Evolutionary conservation across 1,140 invertebrate species (phyloP).

Genomic region (Drosophila suzukii): DNA sequence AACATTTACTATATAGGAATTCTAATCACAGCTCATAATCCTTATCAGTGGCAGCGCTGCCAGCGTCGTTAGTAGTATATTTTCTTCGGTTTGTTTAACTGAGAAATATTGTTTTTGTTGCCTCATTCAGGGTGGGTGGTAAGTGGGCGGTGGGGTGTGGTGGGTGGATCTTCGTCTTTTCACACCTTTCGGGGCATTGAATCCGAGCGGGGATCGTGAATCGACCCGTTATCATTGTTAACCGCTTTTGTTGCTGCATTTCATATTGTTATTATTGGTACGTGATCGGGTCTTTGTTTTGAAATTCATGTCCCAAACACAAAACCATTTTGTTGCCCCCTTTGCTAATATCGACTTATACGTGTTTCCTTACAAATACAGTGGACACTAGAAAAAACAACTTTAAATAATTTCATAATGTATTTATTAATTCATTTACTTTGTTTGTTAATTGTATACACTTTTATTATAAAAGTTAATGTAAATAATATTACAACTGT

Average conservation of each 20-base stretch:
- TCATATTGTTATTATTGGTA: slow-evolving; percentile 48
- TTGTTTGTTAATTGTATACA: not conserved
- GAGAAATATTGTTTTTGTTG: slow-evolving; percentile 11
- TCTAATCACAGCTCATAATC: slow-evolving; percentile 51
- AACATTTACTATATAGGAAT: slow-evolving; percentile 8
- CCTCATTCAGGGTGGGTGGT: not conserved
- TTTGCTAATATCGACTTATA: slow-evolving; percentile 36
- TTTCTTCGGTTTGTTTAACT: slow-evolving; percentile 2
- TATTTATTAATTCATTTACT: not conserved
- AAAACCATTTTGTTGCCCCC: slow-evolving; percentile 26
- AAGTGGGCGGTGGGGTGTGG: not conserved
- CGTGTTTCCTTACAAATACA: slow-evolving; percentile 22
- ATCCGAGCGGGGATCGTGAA: slow-evolving; percentile 22
- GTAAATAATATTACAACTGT: not conserved
- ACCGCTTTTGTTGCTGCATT: slow-evolving; percentile 45
- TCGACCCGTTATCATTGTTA: slow-evolving; percentile 46
- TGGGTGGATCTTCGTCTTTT: slow-evolving; percentile 25
- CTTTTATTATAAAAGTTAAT: no score
- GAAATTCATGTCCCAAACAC: slow-evolving; percentile 39
- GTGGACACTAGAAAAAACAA: not conserved
- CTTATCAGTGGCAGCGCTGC: slow-evolving; percentile 40
- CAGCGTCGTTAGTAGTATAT: slow-evolving; percentile 3
- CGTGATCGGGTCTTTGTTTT: slow-evolving; percentile 48
- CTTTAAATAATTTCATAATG: not conserved
- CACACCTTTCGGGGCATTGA: slow-evolving; percentile 48